Percentiles rank a stretch among this genome's conserved stretches.
These are phyloP conservation scores for Sarcophaga bullata DNA, from an alignment of 1,140 invertebrate species.

Conservation along the genomic window DNA sequence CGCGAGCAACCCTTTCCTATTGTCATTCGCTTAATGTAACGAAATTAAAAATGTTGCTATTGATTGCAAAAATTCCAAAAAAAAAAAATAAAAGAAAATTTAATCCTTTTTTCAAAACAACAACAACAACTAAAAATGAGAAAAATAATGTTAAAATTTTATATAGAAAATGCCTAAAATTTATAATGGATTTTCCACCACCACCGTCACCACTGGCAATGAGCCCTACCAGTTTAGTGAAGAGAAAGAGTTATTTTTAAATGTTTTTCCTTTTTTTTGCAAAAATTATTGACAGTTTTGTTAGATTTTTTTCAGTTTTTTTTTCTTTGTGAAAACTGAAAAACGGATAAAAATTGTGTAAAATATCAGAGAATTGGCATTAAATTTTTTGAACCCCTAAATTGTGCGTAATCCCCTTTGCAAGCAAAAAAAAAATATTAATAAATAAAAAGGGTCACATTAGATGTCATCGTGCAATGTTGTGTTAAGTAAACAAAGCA, in stretches of 20 bases:
- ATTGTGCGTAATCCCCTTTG: slow-evolving; percentile 25
- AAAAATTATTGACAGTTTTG: slow-evolving; percentile 2
- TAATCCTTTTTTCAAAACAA: slow-evolving; percentile 31
- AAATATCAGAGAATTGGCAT: slow-evolving; percentile 34
- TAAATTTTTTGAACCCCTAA: slow-evolving; percentile 34
- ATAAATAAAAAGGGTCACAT: slow-evolving; percentile 35
- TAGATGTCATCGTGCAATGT: slow-evolving; percentile 45
- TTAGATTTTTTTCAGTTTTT: no score
- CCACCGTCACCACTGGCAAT: background rate
- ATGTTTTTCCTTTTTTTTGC: slow-evolving; percentile 45
- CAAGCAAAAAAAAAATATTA: background rate
- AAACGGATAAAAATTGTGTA: slow-evolving; percentile 9
- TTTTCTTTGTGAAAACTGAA: background rate
- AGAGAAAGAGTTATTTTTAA: slow-evolving; percentile 36
- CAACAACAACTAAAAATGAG: background rate
- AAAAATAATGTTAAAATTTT: slow-evolving; percentile 17
- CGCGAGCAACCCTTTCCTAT: slow-evolving; percentile 8
- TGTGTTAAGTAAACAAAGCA: slow-evolving; percentile 19
- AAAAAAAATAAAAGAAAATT: background rate
- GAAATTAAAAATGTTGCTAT: background rate
- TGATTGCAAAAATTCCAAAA: slow-evolving; percentile 4
- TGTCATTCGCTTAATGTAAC: background rate
- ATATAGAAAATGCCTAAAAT: background rate
- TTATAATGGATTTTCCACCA: background rate
- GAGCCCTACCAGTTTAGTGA: background rate